Evolutionary conservation across 2,888 invertebrate species (phyloP), one percentile per base, ranked within the genome.

Genomic region (Balanococcus diminutus): DNA sequence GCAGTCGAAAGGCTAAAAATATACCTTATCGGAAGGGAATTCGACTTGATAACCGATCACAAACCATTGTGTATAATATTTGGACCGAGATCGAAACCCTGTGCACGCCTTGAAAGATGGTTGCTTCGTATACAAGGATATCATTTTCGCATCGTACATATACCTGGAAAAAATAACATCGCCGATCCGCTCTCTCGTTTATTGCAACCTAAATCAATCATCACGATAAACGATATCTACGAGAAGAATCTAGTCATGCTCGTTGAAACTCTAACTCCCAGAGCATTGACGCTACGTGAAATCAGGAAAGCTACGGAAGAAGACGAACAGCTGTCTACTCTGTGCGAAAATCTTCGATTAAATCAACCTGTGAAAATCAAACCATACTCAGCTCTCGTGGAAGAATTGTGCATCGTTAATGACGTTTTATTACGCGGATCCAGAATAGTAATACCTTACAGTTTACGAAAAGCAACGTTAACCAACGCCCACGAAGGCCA

Each of bases 401-500:
- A 67, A 6, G 72, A 84, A 36, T 22, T 84, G 3, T 25, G 67
- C 16, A n/a, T 84, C 36, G 19, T 84, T 2, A 36, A 84, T 32
- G 84, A 72, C 14, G 84, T 84, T 5, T 14, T 84, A 1, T 36
- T 72, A 6, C 11, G 39, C 4, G 72, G 72, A 32, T 67, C 36
- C 6, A 36, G 72, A 32, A 61, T 84, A 19, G 42, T 84, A 1
- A 84, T 84, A 32, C 72, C 84, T 22, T 2, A 28, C 11, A 36
- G 5, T 11, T 36, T 84, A 3, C 16, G 31, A 4, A 1, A 67
- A 72, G 16, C 5, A 14, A 46, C 86, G 8, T 39, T 86, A 6
- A 25, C 67, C 19, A 51, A 56, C 67, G 82, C 86, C 14, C 86
- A 86, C 67, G 86, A 86, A 86, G 87, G 86, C 14, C 86, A 87